These are phyloP conservation scores for Arrhopalites spinosus DNA, from an alignment of 2,888 invertebrate genomes.

Conservation along the genomic window DNA sequence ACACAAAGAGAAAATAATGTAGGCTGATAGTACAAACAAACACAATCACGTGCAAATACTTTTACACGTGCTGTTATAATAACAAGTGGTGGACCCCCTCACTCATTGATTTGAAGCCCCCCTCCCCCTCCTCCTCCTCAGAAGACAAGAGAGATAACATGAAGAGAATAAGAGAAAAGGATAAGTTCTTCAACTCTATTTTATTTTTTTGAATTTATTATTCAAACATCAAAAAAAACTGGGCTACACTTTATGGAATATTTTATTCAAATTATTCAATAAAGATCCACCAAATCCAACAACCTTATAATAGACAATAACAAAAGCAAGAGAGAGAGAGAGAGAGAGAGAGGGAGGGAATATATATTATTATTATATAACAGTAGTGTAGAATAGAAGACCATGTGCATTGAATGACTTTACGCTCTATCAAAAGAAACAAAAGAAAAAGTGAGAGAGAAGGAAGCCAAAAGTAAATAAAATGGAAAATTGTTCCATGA, in stretches of 20 bases:
- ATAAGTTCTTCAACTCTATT: too few species aligned
- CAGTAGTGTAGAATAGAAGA: background rate
- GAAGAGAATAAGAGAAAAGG: too few species aligned
- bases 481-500: background rate
- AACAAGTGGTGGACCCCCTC: too few species aligned
- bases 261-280: too few species aligned
- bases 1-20: background rate
- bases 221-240: too few species aligned
- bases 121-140: background rate
- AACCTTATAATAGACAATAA: background rate
- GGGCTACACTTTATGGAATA: too few species aligned
- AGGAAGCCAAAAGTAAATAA: slow-evolving; percentile 3
- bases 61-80: background rate
- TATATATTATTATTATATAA: background rate
- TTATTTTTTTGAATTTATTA: too few species aligned
- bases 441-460: background rate
- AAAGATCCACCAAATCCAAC: background rate
- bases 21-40: background rate
- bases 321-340: slow-evolving; percentile 4
- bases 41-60: background rate
- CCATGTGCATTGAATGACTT: background rate
- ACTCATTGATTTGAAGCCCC: too few species aligned
- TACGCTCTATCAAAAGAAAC: background rate
- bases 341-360: too few species aligned
- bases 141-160: background rate